phyloP scores from a whole-genome alignment of 2,888 invertebrate genomes.

The Synanthedon tipuliformis region DNA sequence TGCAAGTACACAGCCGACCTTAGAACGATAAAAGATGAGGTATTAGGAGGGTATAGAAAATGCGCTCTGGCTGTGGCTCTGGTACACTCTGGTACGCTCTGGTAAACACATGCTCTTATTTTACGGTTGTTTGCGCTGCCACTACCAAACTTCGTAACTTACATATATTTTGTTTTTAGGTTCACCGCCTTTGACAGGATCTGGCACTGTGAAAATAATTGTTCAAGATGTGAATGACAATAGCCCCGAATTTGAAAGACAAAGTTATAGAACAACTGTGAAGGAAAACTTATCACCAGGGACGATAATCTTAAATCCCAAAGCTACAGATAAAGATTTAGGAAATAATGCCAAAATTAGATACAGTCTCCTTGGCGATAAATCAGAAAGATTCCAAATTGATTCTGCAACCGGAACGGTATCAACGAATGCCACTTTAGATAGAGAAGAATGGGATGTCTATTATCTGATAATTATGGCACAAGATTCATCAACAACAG shows the following conservation, averaged over 20 bases:
- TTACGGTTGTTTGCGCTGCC: background rate
- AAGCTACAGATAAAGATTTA: constrained; percentile 84
- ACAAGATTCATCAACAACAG: constrained; percentile 88
- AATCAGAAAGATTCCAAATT: constrained; percentile 83
- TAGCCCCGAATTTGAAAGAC: constrained; percentile 86
- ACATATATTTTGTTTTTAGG: constrained; percentile 69
- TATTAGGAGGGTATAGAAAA: no score
- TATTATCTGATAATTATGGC: constrained; percentile 89
- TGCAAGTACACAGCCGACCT: no score
- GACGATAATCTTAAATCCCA: constrained; percentile 80
- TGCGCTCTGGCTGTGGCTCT: no score
- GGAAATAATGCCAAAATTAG: constrained; percentile 89
- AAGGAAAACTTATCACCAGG: constrained; percentile 86
- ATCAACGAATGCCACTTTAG: constrained; percentile 77
- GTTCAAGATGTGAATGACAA: constrained; percentile 97
- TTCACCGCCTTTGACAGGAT: constrained; percentile 91
- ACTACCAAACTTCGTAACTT: background rate
- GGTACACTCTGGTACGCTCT: no score
- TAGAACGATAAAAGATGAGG: no score
- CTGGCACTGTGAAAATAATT: constrained; percentile 88
- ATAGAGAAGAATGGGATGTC: constrained; percentile 81
- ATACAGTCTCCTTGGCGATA: constrained; percentile 86
- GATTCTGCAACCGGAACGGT: constrained; percentile 84
- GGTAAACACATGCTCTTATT: no score
- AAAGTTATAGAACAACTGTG: constrained; percentile 82